Evolutionary conservation across 2,797 vertebrate genomes (phyloP), one percentile per base, ranked within the genome.

Genomic region (Microctenopoma stevenorrisi): DNA sequence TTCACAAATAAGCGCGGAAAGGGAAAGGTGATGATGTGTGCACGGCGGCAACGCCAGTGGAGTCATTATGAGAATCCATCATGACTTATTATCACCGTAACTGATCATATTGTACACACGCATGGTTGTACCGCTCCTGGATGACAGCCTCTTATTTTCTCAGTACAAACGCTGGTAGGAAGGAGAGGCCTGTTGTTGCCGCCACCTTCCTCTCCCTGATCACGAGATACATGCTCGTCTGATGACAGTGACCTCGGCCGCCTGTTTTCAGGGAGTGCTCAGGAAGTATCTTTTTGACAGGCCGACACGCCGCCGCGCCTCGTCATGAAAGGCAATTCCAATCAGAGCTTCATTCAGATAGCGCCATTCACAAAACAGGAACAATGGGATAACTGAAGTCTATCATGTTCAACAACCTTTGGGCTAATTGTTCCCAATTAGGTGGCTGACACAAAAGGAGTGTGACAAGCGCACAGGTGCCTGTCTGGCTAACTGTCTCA

Each of bases 391-490:
- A 86, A 87, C 78, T 85, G 80, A 69, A 86, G 87, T 89, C 80
- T 87, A 79, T 89, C 83, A 76, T 87, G 89, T 90, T 82, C 86
- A 88, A 90, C 90, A 89, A 89, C 83, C 87, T 88, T 86, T 86
- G 81, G 78, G 84, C 87, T 91, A 90, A 91, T 90, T 91, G 89
- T 88, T 89, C 81, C 83, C 87, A 84, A 87, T 88, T 88, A 88
- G 83, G 83, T 56, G 72, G 72, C 69, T 85, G 87, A 90, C 83
- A 89, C 83, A 89, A 87, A 88, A 81, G 69, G 74, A 85, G 67
- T 77, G 76, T 82, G 86, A 83, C 81, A 78, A 73, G 82, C 84
- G 52, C 83, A 79, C 86, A 85, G 89, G 86, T 88, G 89, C 72
- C 83, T 74, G 84, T 72, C 73, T 81, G 79, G 50, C 80, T 74